phyloP scores from a whole-genome alignment of 2,888 invertebrate species.

The Eupithecia vulgata region DNA sequence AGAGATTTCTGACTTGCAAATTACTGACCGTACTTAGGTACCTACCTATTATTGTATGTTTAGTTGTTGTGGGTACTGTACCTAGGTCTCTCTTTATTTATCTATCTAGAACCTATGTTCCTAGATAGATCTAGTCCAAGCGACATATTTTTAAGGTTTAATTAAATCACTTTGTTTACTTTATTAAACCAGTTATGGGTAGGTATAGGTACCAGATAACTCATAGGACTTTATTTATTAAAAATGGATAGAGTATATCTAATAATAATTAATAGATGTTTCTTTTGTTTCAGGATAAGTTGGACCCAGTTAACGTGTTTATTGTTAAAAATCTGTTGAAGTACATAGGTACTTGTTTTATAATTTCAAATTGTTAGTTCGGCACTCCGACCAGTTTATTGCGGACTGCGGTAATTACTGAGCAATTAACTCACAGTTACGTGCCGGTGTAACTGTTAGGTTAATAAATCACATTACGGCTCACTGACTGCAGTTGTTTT shows the following conservation, averaged over 20 bases:
- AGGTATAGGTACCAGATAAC: no score
- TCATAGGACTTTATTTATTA: not conserved
- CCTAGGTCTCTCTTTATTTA: no score
- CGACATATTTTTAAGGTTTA: not conserved
- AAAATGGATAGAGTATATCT: not conserved
- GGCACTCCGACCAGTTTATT: not conserved
- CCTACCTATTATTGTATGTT: no score
- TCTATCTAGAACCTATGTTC: not conserved
- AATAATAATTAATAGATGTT: not conserved
- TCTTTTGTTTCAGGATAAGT: not conserved
- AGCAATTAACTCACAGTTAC: conserved; percentile 8
- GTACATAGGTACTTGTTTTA: not conserved
- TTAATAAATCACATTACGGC: conserved; percentile 15
- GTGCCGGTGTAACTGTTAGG: not conserved
- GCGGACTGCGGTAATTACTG: not conserved
- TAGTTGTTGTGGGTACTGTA: not conserved
- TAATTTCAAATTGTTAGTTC: not conserved
- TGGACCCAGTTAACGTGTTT: not conserved
- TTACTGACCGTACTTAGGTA: not conserved
- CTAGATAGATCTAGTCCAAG: no score
- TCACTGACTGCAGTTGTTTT: conserved; percentile 9
- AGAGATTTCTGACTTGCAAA: conserved; percentile 5
- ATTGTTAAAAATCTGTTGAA: not conserved
- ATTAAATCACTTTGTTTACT: no score
- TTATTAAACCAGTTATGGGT: no score